phyloP scores from a whole-genome alignment of 2,888 invertebrate species.

The Cosmorhoe ocellata region DNA sequence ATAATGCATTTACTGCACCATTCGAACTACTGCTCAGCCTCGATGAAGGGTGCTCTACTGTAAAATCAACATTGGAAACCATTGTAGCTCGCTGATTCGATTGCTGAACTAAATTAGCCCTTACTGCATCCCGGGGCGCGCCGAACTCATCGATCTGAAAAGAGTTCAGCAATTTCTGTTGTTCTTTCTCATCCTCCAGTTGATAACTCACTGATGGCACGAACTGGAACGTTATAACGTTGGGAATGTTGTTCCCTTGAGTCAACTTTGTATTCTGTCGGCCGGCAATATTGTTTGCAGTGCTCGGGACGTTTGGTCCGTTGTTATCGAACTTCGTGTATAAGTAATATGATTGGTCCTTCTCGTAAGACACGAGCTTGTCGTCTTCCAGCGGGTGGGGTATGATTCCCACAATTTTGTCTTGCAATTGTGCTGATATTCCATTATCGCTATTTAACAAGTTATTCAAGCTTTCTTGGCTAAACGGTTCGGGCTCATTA shows the following conservation, averaged over 20 bases:
- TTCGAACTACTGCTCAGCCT: constrained; percentile 44
- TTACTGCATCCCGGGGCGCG: constrained; percentile 46
- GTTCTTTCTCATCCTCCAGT: constrained; percentile 63
- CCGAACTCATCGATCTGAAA: constrained; percentile 64
- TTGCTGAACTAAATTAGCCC: constrained; percentile 36
- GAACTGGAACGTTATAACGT: constrained; percentile 56
- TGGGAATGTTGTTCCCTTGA: constrained; percentile 38
- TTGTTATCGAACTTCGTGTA: constrained; percentile 60
- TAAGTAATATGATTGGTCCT: constrained; percentile 69
- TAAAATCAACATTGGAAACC: constrained; percentile 54
- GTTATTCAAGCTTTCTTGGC: constrained; percentile 52
- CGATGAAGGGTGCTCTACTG: constrained; percentile 52
- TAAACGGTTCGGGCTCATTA: constrained; percentile 45
- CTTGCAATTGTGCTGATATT: constrained; percentile 69
- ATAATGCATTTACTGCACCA: constrained; percentile 50
- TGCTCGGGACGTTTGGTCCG: constrained; percentile 28
- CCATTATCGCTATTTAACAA: constrained; percentile 56
- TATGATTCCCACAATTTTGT: constrained; percentile 70
- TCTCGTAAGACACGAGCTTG: constrained; percentile 68
- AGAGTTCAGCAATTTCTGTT: constrained; percentile 58
- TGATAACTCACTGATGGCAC: constrained; percentile 68
- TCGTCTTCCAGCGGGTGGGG: constrained; percentile 66
- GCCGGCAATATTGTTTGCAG: constrained; percentile 25
- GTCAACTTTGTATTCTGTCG: constrained; percentile 21
- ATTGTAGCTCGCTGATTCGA: constrained; percentile 42